These are phyloP conservation scores for Trichonephila clavipes DNA, from an alignment of 1,140 invertebrate species.

Conservation along the genomic window DNA sequence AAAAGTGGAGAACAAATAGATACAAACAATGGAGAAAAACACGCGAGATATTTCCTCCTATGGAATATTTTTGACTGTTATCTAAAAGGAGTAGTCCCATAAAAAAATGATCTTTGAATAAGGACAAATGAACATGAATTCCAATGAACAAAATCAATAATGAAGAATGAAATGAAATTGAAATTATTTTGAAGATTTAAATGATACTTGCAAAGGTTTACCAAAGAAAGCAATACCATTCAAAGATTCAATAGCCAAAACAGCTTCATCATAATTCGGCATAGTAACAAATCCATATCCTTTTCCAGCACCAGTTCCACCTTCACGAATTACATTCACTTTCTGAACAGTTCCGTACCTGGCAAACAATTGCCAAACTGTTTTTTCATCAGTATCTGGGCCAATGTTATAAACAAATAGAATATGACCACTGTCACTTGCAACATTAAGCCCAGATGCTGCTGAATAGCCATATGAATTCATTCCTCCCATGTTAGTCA, in stretches of 20 bases:
- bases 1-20: too few species aligned
- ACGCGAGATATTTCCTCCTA: too few species aligned
- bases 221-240: slow-evolving; percentile 81
- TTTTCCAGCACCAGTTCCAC: slow-evolving; percentile 80
- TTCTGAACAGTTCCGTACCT: slow-evolving; percentile 81
- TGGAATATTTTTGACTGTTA: too few species aligned
- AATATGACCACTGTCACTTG: slow-evolving; percentile 74
- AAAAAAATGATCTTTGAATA: too few species aligned
- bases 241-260: slow-evolving; percentile 81
- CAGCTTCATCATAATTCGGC: slow-evolving; percentile 81
- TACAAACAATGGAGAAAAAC: too few species aligned
- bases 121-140: too few species aligned
- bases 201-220: slow-evolving; percentile 81
- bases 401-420: slow-evolving; percentile 83
- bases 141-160: too few species aligned
- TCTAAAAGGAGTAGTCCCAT: too few species aligned
- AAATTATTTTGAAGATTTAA: slow-evolving; percentile 79
- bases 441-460: slow-evolving; percentile 72
- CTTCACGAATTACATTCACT: slow-evolving; percentile 81
- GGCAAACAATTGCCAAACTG: slow-evolving; percentile 81
- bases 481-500: slow-evolving; percentile 62
- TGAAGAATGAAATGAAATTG: neutral
- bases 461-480: slow-evolving; percentile 34
- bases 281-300: slow-evolving; percentile 83
- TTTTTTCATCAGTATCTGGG: slow-evolving; percentile 80